A percentile compares a stretch with the other conserved stretches of the same genome.
These are phyloP conservation scores for Iphiclides podalirius DNA, from an alignment of 2,888 invertebrate species.

Conservation along the genomic window DNA sequence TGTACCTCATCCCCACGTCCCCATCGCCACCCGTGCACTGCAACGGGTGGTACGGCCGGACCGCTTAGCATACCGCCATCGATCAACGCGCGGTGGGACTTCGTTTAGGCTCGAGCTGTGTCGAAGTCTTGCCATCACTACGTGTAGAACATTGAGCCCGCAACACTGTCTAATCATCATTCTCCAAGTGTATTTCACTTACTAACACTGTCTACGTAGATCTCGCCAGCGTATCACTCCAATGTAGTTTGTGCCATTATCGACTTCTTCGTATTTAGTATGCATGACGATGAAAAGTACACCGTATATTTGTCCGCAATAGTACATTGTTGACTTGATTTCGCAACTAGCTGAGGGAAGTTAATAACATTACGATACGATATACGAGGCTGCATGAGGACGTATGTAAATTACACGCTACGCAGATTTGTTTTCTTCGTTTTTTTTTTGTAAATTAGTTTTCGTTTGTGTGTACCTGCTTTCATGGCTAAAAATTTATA, in stretches of 20 bases:
- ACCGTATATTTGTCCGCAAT: conserved; percentile 50
- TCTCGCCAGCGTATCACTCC: conserved; percentile 39
- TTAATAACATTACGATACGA: conserved; percentile 33
- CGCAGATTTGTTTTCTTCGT: conserved; percentile 36
- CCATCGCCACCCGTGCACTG: no score
- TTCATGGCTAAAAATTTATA: conserved; percentile 36
- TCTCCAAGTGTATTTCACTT: conserved; percentile 59
- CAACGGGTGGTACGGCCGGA: conserved; percentile 54
- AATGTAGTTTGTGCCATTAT: conserved; percentile 50
- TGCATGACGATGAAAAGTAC: conserved; percentile 48
- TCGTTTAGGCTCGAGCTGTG: conserved; percentile 64
- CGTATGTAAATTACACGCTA: conserved; percentile 39
- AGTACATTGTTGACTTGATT: conserved; percentile 32
- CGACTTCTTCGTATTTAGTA: conserved; percentile 41
- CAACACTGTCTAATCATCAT: conserved; percentile 48
- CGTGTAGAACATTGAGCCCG: conserved; percentile 76
- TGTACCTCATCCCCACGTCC: no score
- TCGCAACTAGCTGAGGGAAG: conserved; percentile 53
- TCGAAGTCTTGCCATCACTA: conserved; percentile 62
- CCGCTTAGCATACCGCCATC: conserved; percentile 64
- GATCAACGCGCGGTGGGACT: conserved; percentile 69
- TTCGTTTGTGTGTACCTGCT: conserved; percentile 51
- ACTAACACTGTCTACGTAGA: conserved; percentile 60
- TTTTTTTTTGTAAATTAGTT: conserved; percentile 33
- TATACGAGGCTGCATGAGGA: conserved; percentile 46